A percentile compares a stretch with the other conserved stretches of the same genome.
Evolutionary conservation across 1,140 invertebrate species (phyloP).

Genomic region (Planococcus citri): DNA sequence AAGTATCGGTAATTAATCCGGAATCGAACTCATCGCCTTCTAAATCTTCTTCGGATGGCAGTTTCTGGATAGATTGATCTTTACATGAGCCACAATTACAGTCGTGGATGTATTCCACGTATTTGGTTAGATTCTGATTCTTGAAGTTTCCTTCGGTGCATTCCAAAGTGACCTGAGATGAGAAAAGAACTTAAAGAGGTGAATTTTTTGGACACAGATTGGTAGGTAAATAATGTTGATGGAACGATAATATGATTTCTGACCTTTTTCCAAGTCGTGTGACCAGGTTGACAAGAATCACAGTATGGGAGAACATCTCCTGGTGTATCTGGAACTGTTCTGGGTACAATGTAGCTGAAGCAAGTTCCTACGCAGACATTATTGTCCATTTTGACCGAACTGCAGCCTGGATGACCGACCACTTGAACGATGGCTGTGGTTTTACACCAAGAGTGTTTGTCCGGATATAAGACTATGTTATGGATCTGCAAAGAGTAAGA

Average conservation of each 20-base stretch:
- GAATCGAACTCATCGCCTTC: not conserved
- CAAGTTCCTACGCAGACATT: constrained; percentile 55
- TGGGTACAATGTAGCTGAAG: constrained; percentile 54
- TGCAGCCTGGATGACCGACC: constrained; percentile 45
- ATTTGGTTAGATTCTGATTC: constrained; percentile 42
- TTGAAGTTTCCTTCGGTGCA: constrained; percentile 37
- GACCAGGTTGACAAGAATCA: constrained; percentile 50
- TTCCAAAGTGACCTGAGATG: constrained; percentile 44
- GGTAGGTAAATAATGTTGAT: too few relatives aligned
- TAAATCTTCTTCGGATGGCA: not conserved
- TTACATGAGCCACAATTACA: constrained; percentile 47
- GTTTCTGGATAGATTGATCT: constrained; percentile 27
- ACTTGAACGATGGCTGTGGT: constrained; percentile 52
- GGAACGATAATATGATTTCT: constrained; percentile 22
- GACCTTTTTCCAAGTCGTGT: constrained; percentile 50
- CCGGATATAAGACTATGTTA: constrained; percentile 52
- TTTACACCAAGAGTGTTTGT: constrained; percentile 56
- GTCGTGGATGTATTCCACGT: constrained; percentile 49
- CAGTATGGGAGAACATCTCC: constrained; percentile 50
- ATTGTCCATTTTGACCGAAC: constrained; percentile 49
- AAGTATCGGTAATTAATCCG: not conserved
- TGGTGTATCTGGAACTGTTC: constrained; percentile 47
- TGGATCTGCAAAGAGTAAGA: constrained; percentile 40
- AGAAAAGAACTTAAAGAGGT: constrained; percentile 20
- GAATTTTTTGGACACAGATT: too few relatives aligned